Evolutionary conservation across 2,888 invertebrate genomes (phyloP).

Genomic region (Nymphalis urticae): DNA sequence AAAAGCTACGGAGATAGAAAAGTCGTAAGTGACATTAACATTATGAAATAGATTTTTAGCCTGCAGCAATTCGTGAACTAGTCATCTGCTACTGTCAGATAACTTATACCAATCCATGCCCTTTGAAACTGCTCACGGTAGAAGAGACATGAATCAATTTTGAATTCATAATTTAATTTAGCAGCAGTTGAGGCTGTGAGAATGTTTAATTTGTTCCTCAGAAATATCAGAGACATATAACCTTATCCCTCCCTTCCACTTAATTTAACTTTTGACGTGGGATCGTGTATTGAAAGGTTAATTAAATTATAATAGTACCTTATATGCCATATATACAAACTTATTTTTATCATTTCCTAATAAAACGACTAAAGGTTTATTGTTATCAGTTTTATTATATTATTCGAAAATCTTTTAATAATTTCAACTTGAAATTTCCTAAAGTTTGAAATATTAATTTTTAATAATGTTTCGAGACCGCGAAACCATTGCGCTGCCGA

Average conservation of each 20-base stretch:
- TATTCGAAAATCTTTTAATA: constrained; percentile 27
- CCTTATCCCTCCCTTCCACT: constrained; percentile 41
- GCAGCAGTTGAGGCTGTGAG: constrained; percentile 46
- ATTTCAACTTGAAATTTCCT: constrained; percentile 32
- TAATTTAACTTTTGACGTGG: constrained; percentile 9
- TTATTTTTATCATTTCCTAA: not conserved
- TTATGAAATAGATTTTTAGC: constrained; percentile 38
- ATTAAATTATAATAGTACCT: not conserved
- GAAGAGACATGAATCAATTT: constrained; percentile 61
- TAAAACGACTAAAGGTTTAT: not conserved
- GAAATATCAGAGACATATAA: constrained; percentile 46
- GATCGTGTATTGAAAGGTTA: not conserved
- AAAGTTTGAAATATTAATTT: constrained; percentile 40
- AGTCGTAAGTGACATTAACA: constrained; percentile 37
- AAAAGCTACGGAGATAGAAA: constrained; percentile 26
- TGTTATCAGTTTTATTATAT: not conserved
- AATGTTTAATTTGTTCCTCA: constrained; percentile 58
- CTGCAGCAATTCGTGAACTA: constrained; percentile 39
- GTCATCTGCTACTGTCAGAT: constrained; percentile 43
- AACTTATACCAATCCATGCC: constrained; percentile 45
- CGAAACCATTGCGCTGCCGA: constrained; percentile 36
- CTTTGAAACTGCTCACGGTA: constrained; percentile 58
- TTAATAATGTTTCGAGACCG: constrained; percentile 39
- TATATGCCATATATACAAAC: not conserved
- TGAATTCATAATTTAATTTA: constrained; percentile 72